Percentiles rank a stretch among this genome's conserved stretches.
phyloP scores from a whole-genome alignment of 1,140 invertebrate genomes.

The Aphidius ervi region DNA sequence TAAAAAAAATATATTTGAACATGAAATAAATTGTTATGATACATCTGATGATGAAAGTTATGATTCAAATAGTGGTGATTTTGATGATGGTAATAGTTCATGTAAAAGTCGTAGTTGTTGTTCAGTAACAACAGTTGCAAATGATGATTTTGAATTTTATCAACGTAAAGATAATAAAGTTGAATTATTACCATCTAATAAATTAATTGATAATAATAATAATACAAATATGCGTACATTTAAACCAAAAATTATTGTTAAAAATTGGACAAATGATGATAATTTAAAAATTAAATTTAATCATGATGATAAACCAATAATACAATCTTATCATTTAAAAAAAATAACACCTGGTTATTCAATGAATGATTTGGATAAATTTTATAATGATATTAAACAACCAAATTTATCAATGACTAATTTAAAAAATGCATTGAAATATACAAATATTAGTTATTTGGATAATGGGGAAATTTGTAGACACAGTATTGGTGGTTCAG shows the following conservation, averaged over 20 bases:
- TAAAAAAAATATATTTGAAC: slow-evolving; percentile 21
- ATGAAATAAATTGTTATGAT: slow-evolving; percentile 40
- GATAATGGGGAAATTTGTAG: slow-evolving; percentile 43
- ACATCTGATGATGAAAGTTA: slow-evolving; percentile 52
- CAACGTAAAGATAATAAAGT: slow-evolving; percentile 45
- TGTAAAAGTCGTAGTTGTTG: slow-evolving; percentile 57
- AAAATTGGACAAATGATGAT: slow-evolving; percentile 15
- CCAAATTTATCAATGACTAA: slow-evolving; percentile 40
- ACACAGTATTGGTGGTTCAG: slow-evolving; percentile 51
- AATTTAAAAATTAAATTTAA: background rate
- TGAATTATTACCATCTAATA: slow-evolving; percentile 38
- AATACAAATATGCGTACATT: slow-evolving; percentile 46
- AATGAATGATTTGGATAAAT: slow-evolving; percentile 52
- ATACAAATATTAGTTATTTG: slow-evolving; percentile 38
- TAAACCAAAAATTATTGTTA: slow-evolving; percentile 45
- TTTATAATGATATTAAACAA: slow-evolving; percentile 27
- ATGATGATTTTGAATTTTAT: slow-evolving; percentile 65
- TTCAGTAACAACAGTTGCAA: slow-evolving; percentile 63
- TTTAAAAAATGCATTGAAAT: slow-evolving; percentile 39
- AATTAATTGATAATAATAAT: slow-evolving; percentile 34
- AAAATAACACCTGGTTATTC: slow-evolving; percentile 47
- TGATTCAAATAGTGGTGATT: slow-evolving; percentile 42
- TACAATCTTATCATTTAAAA: slow-evolving; percentile 43
- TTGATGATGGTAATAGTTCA: slow-evolving; percentile 51
- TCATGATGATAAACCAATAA: slow-evolving; percentile 33